Evolutionary conservation across 2,113 vertebrate species (phyloP), one percentile per base, ranked within the genome.

Genomic region (Zeus faber): DNA sequence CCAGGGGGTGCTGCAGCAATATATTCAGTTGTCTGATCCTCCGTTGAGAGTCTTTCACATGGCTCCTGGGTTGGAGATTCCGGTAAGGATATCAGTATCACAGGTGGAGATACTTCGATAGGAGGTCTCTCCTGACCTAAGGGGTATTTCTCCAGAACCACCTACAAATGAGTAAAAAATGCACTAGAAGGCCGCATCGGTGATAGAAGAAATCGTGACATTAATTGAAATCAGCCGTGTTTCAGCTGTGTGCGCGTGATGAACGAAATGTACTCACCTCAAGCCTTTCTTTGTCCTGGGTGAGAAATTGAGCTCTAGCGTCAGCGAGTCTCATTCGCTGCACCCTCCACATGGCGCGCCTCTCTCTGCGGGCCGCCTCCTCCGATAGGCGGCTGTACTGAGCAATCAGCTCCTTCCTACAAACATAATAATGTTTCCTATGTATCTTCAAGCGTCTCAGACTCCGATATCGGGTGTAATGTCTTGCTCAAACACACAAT

Each of bases 361-460:
- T 92, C 24, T 97, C 95, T 31, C 92, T 90, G 20, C 79, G 86
- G 11, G 93, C 92, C 1, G 96, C 97, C 43, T 96, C 96, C 62
- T 95, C 93, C 5, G 94, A 95, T 56, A 98, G 77, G 70, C 77
- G 91, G 84, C 94, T 94, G 29, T 97, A 98, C 69, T 91, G 94
- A 25, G 91, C 91, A 20, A 97, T 94, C 79, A 98, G 85, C 51
- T 95, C 95, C 76, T 95, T 93, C 84, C 97, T 99, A 55, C 9
- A 74, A 6, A 60, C 67, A 17, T 14, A 64, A 14, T 18, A 16
- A 13, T 24, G 10, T 1, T 21, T 44, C 20, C 11, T 1, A 20
- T 10, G 21, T 18, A 10, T 3, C 5, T 8, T 22, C 11, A 23
- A 20, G 8, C 16, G 17, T 21, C 8, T 17, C 40, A 41, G n/a